phyloP scores from a whole-genome alignment of 1,140 invertebrate genomes.

The Bombyx mandarina region DNA sequence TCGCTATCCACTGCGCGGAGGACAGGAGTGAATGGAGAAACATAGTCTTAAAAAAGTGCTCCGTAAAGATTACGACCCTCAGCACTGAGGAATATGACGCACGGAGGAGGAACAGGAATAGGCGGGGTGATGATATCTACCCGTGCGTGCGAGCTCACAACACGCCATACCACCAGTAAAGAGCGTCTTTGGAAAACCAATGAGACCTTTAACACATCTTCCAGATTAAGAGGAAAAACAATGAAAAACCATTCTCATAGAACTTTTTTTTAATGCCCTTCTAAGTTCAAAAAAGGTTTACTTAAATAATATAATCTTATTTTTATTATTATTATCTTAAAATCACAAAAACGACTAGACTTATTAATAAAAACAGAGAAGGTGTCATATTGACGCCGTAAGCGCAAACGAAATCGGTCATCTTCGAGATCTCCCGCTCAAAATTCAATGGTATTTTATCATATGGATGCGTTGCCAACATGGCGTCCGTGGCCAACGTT shows the following conservation, averaged over 20 bases:
- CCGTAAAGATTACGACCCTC: too few relatives aligned
- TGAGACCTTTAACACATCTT: too few relatives aligned
- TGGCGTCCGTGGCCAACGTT: slow-evolving; percentile 53
- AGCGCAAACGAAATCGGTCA: slow-evolving; percentile 13
- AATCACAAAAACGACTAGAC: slow-evolving; percentile 15
- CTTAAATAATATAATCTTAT: neutral
- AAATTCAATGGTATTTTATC: slow-evolving; percentile 47
- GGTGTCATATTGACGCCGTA: slow-evolving; percentile 17
- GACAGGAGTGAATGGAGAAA: too few relatives aligned
- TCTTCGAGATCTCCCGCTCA: slow-evolving; percentile 33
- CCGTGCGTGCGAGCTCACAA: too few relatives aligned
- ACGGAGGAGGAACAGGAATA: too few relatives aligned
- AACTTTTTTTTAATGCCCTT: slow-evolving; percentile 2
- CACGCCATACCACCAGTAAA: too few relatives aligned
- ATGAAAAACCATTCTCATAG: slow-evolving; percentile 1
- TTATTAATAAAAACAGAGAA: slow-evolving; percentile 16
- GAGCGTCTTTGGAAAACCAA: too few relatives aligned
- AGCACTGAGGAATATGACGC: too few relatives aligned
- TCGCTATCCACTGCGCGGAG: too few relatives aligned
- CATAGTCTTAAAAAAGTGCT: too few relatives aligned
- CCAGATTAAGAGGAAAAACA: slow-evolving; percentile 4
- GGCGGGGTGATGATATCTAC: too few relatives aligned
- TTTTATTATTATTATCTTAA: neutral
- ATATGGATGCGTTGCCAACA: slow-evolving; percentile 53
- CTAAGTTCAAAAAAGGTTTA: neutral